These are phyloP conservation scores for Pheosia tremula DNA, from an alignment of 2,888 invertebrate genomes.

Conservation along the genomic window DNA sequence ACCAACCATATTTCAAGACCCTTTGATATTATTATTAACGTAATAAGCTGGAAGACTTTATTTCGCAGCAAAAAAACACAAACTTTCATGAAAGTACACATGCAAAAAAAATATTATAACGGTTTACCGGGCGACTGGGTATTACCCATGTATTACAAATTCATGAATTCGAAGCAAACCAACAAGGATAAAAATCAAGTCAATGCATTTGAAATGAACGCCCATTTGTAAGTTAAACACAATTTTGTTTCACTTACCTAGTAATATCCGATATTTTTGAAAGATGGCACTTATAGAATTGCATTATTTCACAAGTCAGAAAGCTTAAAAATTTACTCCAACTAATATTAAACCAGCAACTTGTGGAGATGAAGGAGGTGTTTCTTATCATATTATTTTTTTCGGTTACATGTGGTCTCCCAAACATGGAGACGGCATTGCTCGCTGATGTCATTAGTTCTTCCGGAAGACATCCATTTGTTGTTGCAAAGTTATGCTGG, in stretches of 20 bases:
- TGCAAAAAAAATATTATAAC: too few relatives aligned
- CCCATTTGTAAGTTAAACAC: constrained; percentile 34
- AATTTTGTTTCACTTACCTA: constrained; percentile 5
- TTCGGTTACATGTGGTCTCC: constrained; percentile 30
- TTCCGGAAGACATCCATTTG: constrained; percentile 53
- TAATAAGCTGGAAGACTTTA: too few relatives aligned
- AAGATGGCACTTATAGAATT: background rate
- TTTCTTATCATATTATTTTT: constrained; percentile 26
- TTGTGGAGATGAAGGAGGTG: constrained; percentile 15
- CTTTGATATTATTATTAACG: too few relatives aligned
- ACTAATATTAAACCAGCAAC: background rate
- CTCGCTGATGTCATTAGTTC: constrained; percentile 57
- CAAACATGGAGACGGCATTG: constrained; percentile 42
- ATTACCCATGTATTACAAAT: background rate
- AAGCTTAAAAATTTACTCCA: too few relatives aligned
- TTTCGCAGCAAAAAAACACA: too few relatives aligned
- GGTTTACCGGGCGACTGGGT: background rate
- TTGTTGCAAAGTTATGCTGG: constrained; percentile 64
- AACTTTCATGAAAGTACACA: too few relatives aligned
- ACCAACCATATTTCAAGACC: too few relatives aligned
- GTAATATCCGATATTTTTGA: background rate
- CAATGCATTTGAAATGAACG: background rate
- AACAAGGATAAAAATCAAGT: background rate
- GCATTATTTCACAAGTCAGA: too few relatives aligned
- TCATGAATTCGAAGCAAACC: background rate